Conservation (phyloP, 2,113 vertebrate species). For the Oryctolagus cuniculus region mOryCun1.1 NC_091432.1:201527001-201527500, state of each 20-base stretch:
- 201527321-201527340: slow-evolving; percentile 21
- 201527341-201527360: slow-evolving; percentile 3
- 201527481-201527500: not conserved
- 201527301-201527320: not conserved
- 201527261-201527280: not conserved
- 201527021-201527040: too few relatives aligned
- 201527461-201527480: not conserved
- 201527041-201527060: too few relatives aligned
- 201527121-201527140: too few relatives aligned
- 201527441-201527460: not conserved
- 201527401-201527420: not conserved
- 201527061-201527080: too few relatives aligned
- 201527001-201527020: too few relatives aligned
- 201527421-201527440: not conserved
- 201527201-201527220: too few relatives aligned
- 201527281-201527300: not conserved
- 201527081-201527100: too few relatives aligned
- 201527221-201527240: not conserved
- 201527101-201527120: too few relatives aligned
- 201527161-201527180: too few relatives aligned
- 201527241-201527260: slow-evolving; percentile 14
- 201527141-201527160: too few relatives aligned
- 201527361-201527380: not conserved
- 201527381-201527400: not conserved
- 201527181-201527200: too few relatives aligned